phyloP scores from a whole-genome alignment of 2,888 invertebrate genomes.

The Sthenelais limicola region DNA sequence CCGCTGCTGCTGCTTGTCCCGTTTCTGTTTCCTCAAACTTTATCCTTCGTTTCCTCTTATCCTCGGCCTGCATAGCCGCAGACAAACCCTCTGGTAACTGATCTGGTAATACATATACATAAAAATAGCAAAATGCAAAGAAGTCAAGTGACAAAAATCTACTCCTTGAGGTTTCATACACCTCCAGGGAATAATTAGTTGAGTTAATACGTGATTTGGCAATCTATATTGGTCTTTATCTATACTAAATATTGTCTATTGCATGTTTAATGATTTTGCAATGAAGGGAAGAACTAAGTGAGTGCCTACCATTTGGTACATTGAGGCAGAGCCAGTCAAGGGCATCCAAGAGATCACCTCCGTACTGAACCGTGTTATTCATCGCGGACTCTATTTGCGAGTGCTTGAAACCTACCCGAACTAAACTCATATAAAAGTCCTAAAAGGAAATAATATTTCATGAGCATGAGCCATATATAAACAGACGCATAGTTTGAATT shows the following conservation, averaged over 20 bases:
- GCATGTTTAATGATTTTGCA: no score
- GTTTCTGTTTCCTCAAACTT: slow-evolving; percentile 47
- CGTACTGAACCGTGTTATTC: slow-evolving; percentile 62
- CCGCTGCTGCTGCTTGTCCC: slow-evolving; percentile 18
- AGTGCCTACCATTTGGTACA: slow-evolving; percentile 62
- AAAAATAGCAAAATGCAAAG: not conserved
- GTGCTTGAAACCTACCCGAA: slow-evolving; percentile 64
- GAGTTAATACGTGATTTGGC: no score
- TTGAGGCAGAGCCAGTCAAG: slow-evolving; percentile 71
- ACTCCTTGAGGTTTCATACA: no score
- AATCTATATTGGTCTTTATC: no score
- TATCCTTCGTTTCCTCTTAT: slow-evolving; percentile 61
- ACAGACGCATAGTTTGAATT: not conserved
- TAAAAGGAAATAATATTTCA: slow-evolving; percentile 45
- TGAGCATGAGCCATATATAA: not conserved
- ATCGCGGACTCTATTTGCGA: slow-evolving; percentile 67
- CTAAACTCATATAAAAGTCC: slow-evolving; percentile 67
- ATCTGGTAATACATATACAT: slow-evolving; percentile 53
- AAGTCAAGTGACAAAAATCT: no score
- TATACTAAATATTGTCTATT: no score
- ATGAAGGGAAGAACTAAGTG: no score
- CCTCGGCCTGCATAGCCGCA: slow-evolving; percentile 61
- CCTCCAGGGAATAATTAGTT: no score
- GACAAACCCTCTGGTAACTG: slow-evolving; percentile 68
- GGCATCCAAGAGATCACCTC: slow-evolving; percentile 68